Percentiles rank a stretch among this genome's conserved stretches.
Conservation (phyloP, 2,888 invertebrate genomes). For the Trichopoda pennipes region DNA sequence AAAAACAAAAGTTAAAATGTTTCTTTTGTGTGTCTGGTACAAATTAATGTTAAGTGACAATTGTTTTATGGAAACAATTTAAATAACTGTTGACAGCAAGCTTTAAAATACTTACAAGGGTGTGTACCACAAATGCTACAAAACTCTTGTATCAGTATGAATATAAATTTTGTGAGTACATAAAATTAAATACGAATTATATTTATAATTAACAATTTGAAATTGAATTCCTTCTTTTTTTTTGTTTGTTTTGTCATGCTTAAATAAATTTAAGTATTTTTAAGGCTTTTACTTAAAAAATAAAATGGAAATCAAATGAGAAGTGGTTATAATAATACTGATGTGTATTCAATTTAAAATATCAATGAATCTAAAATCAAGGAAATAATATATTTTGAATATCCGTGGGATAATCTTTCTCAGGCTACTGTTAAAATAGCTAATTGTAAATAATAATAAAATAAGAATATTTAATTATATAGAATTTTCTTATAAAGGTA, state of each 20-base stretch:
- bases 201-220: conserved; percentile 37
- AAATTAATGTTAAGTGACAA: conserved; percentile 67
- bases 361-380: not conserved
- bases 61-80: conserved; percentile 56
- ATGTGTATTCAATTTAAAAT: conserved; percentile 5
- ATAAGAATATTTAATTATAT: not conserved
- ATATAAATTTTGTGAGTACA: not conserved
- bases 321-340: conserved; percentile 11
- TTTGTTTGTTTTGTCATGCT: no score
- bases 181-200: conserved; percentile 13
- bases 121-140: conserved; percentile 31
- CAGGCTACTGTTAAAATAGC: not conserved
- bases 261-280: not conserved
- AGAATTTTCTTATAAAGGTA: no score
- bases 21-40: conserved; percentile 39
- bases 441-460: not conserved
- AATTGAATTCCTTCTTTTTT: conserved; percentile 17
- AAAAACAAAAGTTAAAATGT: conserved; percentile 36
- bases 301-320: not conserved
- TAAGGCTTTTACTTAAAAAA: not conserved
- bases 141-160: not conserved
- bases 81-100: conserved; percentile 60
- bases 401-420: conserved; percentile 9
- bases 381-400: not conserved
- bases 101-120: conserved; percentile 43